phyloP scores from a whole-genome alignment of 2,888 invertebrate species.

The Lumbricus terrestris region DNA sequence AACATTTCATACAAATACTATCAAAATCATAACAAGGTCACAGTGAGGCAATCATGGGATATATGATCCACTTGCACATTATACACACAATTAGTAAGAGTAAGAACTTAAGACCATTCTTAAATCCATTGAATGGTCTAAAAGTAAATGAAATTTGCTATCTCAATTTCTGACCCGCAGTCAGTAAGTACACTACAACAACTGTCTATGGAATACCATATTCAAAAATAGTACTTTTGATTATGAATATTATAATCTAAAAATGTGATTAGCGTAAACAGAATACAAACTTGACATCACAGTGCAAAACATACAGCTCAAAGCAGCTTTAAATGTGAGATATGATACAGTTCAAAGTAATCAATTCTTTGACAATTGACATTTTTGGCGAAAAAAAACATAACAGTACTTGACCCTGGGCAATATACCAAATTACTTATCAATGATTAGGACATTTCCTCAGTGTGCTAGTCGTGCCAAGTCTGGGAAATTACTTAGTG shows the following conservation, averaged over 20 bases:
- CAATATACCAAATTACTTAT: background rate
- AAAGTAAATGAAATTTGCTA: background rate
- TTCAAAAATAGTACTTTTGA: background rate
- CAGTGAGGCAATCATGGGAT: background rate
- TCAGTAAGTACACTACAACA: background rate
- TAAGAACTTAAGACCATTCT: background rate
- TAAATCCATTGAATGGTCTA: background rate
- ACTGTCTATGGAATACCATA: background rate
- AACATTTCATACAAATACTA: background rate
- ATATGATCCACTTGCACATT: background rate
- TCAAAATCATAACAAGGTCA: background rate
- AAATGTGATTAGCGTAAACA: background rate
- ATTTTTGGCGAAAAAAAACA: background rate
- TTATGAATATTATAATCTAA: background rate
- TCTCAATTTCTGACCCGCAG: background rate
- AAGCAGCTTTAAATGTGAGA: background rate
- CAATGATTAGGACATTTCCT: background rate
- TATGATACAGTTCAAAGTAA: background rate
- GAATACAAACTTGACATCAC: background rate
- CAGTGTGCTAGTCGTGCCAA: background rate
- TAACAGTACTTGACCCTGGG: background rate
- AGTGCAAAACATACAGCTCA: background rate
- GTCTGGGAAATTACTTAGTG: background rate
- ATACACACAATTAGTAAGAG: too few species aligned
- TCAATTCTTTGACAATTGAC: background rate